A percentile compares a stretch with the other conserved stretches of the same genome.
Evolutionary conservation across 2,888 invertebrate genomes (phyloP).

Genomic region (Timandra comae): DNA sequence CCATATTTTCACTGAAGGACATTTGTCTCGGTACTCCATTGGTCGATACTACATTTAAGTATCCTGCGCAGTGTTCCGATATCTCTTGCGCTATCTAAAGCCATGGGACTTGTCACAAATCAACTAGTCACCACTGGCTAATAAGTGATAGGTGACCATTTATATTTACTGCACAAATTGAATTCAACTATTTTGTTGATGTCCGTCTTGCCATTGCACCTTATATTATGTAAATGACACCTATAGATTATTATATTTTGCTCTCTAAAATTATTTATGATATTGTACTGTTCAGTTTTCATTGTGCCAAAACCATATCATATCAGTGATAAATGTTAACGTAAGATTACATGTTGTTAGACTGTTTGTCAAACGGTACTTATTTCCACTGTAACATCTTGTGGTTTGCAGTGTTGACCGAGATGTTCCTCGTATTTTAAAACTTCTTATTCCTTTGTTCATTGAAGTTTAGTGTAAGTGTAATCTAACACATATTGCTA

Average conservation of each 20-base stretch:
- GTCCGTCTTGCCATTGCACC: constrained; percentile 42
- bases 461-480: constrained; percentile 49
- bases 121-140: no score
- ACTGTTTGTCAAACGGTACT: constrained; percentile 16
- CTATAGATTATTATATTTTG: constrained; percentile 25
- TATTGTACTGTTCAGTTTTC: constrained; percentile 39
- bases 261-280: constrained; percentile 38
- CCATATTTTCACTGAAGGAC: no score
- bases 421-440: constrained; percentile 56
- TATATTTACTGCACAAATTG: constrained; percentile 12
- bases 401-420: constrained; percentile 38
- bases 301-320: constrained; percentile 69
- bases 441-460: constrained; percentile 40
- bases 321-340: constrained; percentile 58
- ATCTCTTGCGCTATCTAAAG: no score
- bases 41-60: no score
- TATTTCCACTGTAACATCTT: constrained; percentile 26
- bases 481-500: constrained; percentile 63
- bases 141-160: not conserved
- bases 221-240: constrained; percentile 21
- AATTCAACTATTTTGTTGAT: not conserved
- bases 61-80: no score
- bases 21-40: no score
- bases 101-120: no score
- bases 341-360: constrained; percentile 35